Evolutionary conservation across 2,113 vertebrate genomes (phyloP).

Genomic region (Chiloscyllium plagiosum): DNA sequence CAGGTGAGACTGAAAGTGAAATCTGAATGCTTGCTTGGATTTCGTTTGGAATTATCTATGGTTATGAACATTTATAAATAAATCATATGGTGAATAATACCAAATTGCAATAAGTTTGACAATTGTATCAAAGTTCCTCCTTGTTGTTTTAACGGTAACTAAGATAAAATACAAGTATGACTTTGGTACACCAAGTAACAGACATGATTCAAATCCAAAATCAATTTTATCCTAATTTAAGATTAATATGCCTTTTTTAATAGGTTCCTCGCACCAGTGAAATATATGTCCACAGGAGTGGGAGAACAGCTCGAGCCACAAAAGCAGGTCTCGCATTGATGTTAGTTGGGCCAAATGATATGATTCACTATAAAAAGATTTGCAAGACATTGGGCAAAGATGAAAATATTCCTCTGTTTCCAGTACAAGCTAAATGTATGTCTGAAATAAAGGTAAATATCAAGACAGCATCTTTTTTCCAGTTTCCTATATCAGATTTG

Average conservation of each 20-base stretch:
- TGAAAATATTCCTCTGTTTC: slow-evolving; percentile 81
- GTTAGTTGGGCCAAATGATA: slow-evolving; percentile 79
- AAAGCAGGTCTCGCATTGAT: slow-evolving; percentile 81
- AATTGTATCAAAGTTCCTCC: not conserved
- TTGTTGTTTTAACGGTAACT: not conserved
- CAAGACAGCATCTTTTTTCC: not conserved
- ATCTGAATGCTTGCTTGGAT: not conserved
- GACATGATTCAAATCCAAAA: not conserved
- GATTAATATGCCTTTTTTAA: not conserved
- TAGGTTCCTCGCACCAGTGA: slow-evolving; percentile 90
- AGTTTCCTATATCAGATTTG: not conserved
- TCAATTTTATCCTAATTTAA: not conserved
- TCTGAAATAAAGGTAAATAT: slow-evolving; percentile 72
- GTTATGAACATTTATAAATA: not conserved
- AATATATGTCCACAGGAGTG: slow-evolving; percentile 87
- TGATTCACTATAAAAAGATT: slow-evolving; percentile 86
- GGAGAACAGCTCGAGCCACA: slow-evolving; percentile 82
- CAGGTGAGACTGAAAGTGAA: slow-evolving; percentile 62
- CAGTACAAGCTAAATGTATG: slow-evolving; percentile 77
- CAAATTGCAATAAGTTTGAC: not conserved
- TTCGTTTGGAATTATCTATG: not conserved
- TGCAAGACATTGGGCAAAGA: slow-evolving; percentile 77
- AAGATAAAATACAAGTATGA: not conserved
- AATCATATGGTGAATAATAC: not conserved
- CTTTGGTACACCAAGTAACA: not conserved